Evolutionary conservation across 2,888 invertebrate species (phyloP), one percentile per base, ranked within the genome.

Genomic region (Notodonta ziczac): DNA sequence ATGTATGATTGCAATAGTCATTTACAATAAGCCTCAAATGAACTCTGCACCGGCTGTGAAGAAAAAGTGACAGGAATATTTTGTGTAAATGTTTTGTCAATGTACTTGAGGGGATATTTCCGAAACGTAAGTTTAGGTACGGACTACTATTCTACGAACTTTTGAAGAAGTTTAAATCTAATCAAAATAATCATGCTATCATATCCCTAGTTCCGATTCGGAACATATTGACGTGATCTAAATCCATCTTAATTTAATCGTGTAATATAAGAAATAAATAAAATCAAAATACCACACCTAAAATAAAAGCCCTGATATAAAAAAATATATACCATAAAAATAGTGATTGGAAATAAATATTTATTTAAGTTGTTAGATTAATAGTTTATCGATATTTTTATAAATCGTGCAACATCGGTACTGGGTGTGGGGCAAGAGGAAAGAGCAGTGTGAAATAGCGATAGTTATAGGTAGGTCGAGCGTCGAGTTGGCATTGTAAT

Each of bases 401-500:
- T 48, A 51, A 40, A 63, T 50, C 63, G 51, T 81, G 91, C 91
- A 92, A 93, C 91, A 91, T 89, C 86, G 57, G 13, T 56, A 65
- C 1, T 86, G 90, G 91, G 91, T 91, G 91, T 89, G 89, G 84
- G 87, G 85, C 84, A 79, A 77, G 82, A 77, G 76, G 82, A 84
- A 86, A 87, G 86, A 56, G 85, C 93, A 93, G 92, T 93, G 82
- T 83, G 80, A 81, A 85, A 86, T 85, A 82, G 83, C 84, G 78
- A 84, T 91, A 92, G 88, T 82, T 92, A 92, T 93, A 93, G 91
- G 87, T 92, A 92, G 91, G 92, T 93, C 84, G 87, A 75, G 76
- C 84, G 91, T 90, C 87, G 92, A 88, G 92, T 91, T 91, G 93
- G 92, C 92, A 90, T 86, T 75, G 72, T 72, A 75, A 84, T 87